Percentiles rank a stretch among this genome's conserved stretches.
These are phyloP conservation scores for Cordilura impudica DNA, from an alignment of 2,888 invertebrate species.

Conservation along the genomic window DNA sequence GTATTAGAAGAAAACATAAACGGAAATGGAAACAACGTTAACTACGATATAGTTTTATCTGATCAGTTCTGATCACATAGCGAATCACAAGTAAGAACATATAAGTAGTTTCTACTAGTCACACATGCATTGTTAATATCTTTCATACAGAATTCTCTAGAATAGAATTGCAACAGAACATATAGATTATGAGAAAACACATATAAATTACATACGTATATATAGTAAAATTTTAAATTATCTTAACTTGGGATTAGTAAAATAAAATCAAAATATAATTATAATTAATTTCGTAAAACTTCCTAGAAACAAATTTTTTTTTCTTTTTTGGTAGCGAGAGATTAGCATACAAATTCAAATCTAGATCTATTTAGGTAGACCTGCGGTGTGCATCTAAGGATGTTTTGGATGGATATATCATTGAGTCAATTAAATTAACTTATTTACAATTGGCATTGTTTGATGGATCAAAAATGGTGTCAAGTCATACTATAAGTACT, in stretches of 20 bases:
- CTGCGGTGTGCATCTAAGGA: background rate
- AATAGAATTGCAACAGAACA: conserved; percentile 37
- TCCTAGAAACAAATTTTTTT: too few species aligned
- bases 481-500: conserved; percentile 5
- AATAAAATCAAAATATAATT: too few species aligned
- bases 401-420: background rate
- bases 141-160: conserved; percentile 43
- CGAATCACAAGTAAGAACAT: conserved; percentile 16
- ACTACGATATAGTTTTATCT: conserved; percentile 23
- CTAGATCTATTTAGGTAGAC: background rate
- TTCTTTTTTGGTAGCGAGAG: too few species aligned
- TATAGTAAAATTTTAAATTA: conserved; percentile 1
- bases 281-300: too few species aligned
- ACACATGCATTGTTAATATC: conserved; percentile 40
- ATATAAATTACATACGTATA: conserved; percentile 6
- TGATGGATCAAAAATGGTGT: conserved; percentile 8
- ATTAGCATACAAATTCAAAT: background rate
- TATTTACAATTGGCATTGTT: conserved; percentile 47
- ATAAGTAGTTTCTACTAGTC: conserved; percentile 25
- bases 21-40: conserved; percentile 52
- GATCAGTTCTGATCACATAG: conserved; percentile 31
- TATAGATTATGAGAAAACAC: background rate
- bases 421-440: conserved; percentile 34
- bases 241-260: conserved; percentile 12
- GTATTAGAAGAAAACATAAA: conserved; percentile 57